These are phyloP conservation scores for Blomia tropicalis DNA, from an alignment of 2,888 invertebrate species.

Conservation along the genomic window DNA sequence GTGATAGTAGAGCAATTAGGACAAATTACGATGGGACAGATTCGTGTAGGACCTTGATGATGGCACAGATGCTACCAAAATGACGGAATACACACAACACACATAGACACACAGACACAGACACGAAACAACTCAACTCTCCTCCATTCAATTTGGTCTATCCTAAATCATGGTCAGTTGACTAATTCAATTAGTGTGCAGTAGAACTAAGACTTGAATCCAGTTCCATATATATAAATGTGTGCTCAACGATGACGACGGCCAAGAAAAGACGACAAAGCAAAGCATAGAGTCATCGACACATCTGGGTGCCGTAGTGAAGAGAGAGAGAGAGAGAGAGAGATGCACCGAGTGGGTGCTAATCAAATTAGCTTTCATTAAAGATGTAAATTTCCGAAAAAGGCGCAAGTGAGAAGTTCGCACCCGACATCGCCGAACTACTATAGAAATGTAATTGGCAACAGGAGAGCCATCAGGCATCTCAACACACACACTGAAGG, in stretches of 20 bases:
- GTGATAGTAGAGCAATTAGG: background rate
- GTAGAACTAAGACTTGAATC: background rate
- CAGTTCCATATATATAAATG: background rate
- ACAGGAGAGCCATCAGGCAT: no score
- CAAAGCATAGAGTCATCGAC: background rate
- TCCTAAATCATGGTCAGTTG: background rate
- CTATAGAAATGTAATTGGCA: no score
- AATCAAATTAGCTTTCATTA: slow-evolving; percentile 15
- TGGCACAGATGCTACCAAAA: background rate
- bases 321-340: no score
- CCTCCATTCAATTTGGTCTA: background rate
- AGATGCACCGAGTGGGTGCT: background rate
- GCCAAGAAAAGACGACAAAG: background rate
- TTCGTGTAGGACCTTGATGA: background rate
- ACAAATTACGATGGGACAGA: background rate
- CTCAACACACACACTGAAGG: no score
- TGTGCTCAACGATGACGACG: no score
- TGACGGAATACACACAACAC: background rate
- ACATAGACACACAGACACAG: background rate
- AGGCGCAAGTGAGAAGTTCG: no score
- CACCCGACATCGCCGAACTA: no score
- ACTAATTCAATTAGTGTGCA: background rate
- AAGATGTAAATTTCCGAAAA: slow-evolving; percentile 3
- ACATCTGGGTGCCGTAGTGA: no score
- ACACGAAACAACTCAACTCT: no score